Conservation (phyloP, 30 jellyfish, hydroid and myxozoan genomes). For the Haliclystus octoradiatus region DNA sequence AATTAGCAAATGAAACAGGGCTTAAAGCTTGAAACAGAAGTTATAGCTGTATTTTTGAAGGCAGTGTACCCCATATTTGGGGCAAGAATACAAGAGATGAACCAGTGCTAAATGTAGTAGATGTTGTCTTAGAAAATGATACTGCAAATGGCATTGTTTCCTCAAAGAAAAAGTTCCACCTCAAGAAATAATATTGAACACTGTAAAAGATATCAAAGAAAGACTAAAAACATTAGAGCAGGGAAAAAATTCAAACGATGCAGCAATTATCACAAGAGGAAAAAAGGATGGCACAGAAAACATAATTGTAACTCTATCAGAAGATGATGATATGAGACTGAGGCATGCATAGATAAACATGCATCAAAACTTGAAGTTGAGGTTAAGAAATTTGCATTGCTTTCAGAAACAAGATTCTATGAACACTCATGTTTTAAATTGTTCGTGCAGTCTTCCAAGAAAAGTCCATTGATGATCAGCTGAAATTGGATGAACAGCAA, state of each 20-base stretch:
- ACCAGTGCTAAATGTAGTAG: no score
- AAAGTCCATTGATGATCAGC: background rate
- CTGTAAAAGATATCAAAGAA: background rate
- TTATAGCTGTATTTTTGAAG: no score
- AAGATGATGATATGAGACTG: background rate
- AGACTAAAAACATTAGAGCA: background rate
- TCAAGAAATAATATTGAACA: background rate
- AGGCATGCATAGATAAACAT: background rate
- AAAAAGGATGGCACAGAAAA: background rate
- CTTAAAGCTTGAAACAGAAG: no score
- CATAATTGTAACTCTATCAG: no score
- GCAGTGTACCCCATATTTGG: no score
- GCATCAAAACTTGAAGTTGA: background rate
- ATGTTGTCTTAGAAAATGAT: no score
- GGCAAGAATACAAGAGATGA: no score
- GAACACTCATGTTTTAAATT: background rate
- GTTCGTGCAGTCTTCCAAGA: background rate
- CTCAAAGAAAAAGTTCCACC: no score
- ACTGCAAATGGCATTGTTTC: no score
- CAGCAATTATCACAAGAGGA: background rate
- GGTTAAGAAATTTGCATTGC: background rate
- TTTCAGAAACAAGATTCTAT: background rate
- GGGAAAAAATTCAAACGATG: background rate
- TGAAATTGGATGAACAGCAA: background rate
- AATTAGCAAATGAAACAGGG: no score